These are phyloP conservation scores for Cylindroiulus punctatus DNA, from an alignment of 2,888 invertebrate species.

Conservation along the genomic window DNA sequence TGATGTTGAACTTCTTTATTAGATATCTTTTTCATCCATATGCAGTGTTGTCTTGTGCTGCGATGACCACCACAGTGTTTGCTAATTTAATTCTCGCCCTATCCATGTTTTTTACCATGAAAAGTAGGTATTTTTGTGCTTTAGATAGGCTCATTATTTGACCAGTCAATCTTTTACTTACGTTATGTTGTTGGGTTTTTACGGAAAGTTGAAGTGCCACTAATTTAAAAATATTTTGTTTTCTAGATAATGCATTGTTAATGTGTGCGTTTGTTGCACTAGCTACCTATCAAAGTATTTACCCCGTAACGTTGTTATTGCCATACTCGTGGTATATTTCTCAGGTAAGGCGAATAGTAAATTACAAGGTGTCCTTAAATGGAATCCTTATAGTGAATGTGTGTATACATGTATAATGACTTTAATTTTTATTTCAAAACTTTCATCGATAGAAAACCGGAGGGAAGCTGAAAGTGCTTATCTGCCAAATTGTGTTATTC, in stretches of 20 bases:
- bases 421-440: no score
- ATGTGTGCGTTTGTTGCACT: constrained; percentile 76
- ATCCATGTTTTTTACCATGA: constrained; percentile 77
- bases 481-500: neutral
- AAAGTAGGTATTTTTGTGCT: constrained; percentile 62
- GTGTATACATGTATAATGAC: no score
- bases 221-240: constrained; percentile 37
- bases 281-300: constrained; percentile 79
- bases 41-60: constrained; percentile 85
- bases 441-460: neutral
- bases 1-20: no score
- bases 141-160: no score
- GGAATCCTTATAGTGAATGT: no score
- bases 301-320: constrained; percentile 81
- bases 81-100: constrained; percentile 84
- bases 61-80: constrained; percentile 88
- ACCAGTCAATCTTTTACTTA: no score
- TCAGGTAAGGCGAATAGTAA: constrained; percentile 61
- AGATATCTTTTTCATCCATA: constrained; percentile 88
- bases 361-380: no score
- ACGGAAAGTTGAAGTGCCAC: no score
- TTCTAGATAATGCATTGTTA: constrained; percentile 55
- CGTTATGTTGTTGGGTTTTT: no score
- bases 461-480: neutral
- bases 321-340: constrained; percentile 80